phyloP scores from a whole-genome alignment of 1,140 invertebrate genomes.

The Philopotamus ludificatus region DNA sequence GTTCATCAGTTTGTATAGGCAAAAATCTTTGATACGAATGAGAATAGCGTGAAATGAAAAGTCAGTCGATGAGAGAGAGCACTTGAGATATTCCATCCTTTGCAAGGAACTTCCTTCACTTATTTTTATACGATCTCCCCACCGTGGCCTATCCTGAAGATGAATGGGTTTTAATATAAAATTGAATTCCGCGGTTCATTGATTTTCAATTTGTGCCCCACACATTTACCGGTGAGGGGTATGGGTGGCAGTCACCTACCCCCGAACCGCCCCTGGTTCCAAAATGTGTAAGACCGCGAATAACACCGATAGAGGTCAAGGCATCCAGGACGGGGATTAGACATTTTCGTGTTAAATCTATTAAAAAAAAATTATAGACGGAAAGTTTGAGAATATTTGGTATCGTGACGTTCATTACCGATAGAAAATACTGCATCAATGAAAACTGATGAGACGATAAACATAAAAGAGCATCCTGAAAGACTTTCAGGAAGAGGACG shows the following conservation, averaged over 20 bases:
- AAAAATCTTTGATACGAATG: conserved; percentile 6
- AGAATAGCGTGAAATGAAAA: conserved; percentile 23
- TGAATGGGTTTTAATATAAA: conserved; percentile 58
- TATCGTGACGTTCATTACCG: conserved; percentile 20
- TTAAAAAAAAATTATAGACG: not conserved
- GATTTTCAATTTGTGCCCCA: conserved; percentile 55
- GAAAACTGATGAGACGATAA: conserved; percentile 37
- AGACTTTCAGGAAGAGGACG: conserved; percentile 21
- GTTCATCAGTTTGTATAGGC: not conserved
- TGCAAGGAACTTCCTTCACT: not conserved
- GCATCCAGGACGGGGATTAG: not conserved
- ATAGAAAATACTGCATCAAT: conserved; percentile 34
- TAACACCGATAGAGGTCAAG: conserved; percentile 6
- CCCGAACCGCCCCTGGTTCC: not conserved
- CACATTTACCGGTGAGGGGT: conserved; percentile 4
- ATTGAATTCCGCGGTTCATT: conserved; percentile 59
- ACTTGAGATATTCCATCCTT: conserved; percentile 3
- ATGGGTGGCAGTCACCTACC: not conserved
- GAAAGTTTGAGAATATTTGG: not conserved
- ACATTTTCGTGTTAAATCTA: too few relatives aligned
- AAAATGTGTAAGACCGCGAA: not conserved
- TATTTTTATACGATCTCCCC: not conserved
- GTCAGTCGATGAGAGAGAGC: not conserved
- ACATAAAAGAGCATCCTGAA: conserved; percentile 27
- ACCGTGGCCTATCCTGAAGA: conserved; percentile 40